Base-by-base conservation (phyloP, 2,888 invertebrate species). In the Argyresthia goedartella region DNA sequence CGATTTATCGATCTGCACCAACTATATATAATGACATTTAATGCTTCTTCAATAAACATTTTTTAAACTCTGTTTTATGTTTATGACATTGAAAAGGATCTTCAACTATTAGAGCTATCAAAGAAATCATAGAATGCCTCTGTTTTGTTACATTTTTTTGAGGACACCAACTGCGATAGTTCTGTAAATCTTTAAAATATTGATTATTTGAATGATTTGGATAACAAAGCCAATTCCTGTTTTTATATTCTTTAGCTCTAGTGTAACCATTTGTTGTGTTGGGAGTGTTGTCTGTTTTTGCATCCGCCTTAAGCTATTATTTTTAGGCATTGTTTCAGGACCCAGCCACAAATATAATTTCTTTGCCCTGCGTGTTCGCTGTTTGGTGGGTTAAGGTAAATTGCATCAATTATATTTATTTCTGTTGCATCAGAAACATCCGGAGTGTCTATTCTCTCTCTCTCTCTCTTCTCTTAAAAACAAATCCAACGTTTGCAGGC, bases 301-400 rank as follows among this genome's bases (percentile, higher is more conserved):
- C 14, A 13, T 14, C 8, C 9, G 16, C 25, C 11, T 25, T 25
- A 10, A 47, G 13, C 9, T 33, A 47, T 47, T 47, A 25, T 47
- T 25, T 47, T 11, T n/a, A n/a, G n/a, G n/a, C n/a, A n/a, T n/a
- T n/a, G n/a, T n/a, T n/a, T n/a, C n/a, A n/a, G n/a, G n/a, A 34
- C 46, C 46, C 46, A 47, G 14, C 46, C 25, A 47, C 46, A 47
- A 15, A 47, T 11, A 47, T 47, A 47, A 13, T 47, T 47, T 47
- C 46, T 47, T 25, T 47, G 46, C 10, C 46, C 46, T n/a, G 46
- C 16, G 13, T 47, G 25, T 3, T 8, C 46, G 9, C 25, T 33
- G 25, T 8, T 25, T n/a, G 16, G 25, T 47, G 16, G 11, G 16
- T 25, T 33, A 25, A 47, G 11, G 25, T 33, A 25, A 47, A 25